Conservation (phyloP, 2,888 invertebrate genomes). For the Saturnia pavonia region DNA sequence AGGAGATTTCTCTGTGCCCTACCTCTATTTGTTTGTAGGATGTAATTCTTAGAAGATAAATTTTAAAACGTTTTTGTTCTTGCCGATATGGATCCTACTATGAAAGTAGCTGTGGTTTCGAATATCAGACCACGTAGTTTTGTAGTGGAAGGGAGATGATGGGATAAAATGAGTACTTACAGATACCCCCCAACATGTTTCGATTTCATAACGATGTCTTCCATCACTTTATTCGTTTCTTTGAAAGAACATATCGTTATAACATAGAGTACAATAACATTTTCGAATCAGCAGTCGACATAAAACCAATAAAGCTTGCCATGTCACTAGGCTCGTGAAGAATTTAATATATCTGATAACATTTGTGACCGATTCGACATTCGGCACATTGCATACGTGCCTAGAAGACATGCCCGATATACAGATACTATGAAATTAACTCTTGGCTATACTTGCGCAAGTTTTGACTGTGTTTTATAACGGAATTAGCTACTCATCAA, state of each 20-base stretch:
- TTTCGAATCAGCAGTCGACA: not conserved
- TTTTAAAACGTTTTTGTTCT: too few species aligned
- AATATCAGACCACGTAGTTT: too few species aligned
- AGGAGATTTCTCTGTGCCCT: too few species aligned
- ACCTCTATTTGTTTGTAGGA: too few species aligned
- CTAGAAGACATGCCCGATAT: not conserved
- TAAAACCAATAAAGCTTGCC: slow-evolving; percentile 17
- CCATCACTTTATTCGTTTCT: not conserved
- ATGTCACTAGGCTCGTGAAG: slow-evolving; percentile 18
- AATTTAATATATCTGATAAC: slow-evolving; percentile 21
- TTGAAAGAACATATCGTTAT: not conserved
- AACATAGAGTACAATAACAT: not conserved
- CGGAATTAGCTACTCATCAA: too few species aligned
- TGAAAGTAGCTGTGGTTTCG: too few species aligned
- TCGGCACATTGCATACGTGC: not conserved
- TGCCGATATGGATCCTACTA: too few species aligned
- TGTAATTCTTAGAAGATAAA: too few species aligned
- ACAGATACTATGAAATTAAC: not conserved
- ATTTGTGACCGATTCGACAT: not conserved
- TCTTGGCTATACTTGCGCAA: not conserved
- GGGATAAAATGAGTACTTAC: too few species aligned
- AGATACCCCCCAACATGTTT: too few species aligned
- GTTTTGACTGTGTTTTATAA: not conserved
- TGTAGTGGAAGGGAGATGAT: too few species aligned
- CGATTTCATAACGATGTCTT: too few species aligned